phyloP scores from a whole-genome alignment of 2,888 invertebrate species.

The Linnaemya vulpina region DNA sequence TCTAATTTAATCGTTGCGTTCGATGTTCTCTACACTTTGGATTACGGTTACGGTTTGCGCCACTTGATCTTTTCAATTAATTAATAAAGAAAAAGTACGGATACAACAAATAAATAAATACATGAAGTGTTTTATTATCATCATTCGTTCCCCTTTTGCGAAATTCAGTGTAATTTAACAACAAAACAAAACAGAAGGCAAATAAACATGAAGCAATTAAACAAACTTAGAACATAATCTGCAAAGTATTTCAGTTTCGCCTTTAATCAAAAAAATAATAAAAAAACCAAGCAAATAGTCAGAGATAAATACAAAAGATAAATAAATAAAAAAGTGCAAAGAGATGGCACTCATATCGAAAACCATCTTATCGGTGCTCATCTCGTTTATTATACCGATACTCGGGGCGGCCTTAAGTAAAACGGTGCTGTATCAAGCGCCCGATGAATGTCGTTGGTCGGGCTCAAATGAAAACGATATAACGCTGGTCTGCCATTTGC shows the following conservation, averaged over 20 bases:
- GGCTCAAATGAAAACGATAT: conserved; percentile 85
- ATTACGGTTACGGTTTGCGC: conserved; percentile 79
- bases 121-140: conserved; percentile 39
- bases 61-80: conserved; percentile 33
- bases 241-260: conserved; percentile 67
- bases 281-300: conserved; percentile 46
- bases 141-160: conserved; percentile 25
- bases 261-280: conserved; percentile 57
- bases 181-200: conserved; percentile 16
- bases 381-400: conserved; percentile 81
- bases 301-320: conserved; percentile 34
- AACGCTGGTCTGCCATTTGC: conserved; percentile 89
- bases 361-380: conserved; percentile 80
- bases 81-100: conserved; percentile 10
- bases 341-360: conserved; percentile 77
- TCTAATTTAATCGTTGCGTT: conserved; percentile 70
- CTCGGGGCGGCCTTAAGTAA: conserved; percentile 82
- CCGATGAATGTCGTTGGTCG: conserved; percentile 89
- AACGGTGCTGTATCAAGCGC: conserved; percentile 88
- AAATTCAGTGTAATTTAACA: conserved; percentile 63
- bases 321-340: conserved; percentile 69
- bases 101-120: conserved; percentile 40
- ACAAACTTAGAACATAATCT: conserved; percentile 70
- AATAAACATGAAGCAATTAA: conserved; percentile 66
- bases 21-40: conserved; percentile 76